These are phyloP conservation scores for Danio tinwini DNA, from an alignment of 2,797 vertebrate species.

Conservation along the genomic window DNA sequence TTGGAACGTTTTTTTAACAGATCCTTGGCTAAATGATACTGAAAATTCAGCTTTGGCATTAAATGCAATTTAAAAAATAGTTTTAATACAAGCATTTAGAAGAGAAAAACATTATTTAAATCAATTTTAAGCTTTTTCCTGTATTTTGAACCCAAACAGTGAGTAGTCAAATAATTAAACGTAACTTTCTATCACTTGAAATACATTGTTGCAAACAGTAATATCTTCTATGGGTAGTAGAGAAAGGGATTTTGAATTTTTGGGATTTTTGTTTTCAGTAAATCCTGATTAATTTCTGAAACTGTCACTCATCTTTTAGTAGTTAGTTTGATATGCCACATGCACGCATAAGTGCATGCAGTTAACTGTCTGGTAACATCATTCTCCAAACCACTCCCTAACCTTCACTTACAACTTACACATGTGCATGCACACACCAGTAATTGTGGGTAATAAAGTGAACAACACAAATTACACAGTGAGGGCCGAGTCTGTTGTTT, in stretches of 20 bases:
- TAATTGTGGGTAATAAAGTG: constrained; percentile 74
- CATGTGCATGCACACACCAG: constrained; percentile 51
- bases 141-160: no score
- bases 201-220: no score
- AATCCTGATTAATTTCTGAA: neutral
- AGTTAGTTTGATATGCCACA: constrained; percentile 70
- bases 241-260: no score
- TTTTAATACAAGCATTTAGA: no score
- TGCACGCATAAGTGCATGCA: constrained; percentile 59
- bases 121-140: no score
- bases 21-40: neutral
- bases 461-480: constrained; percentile 70
- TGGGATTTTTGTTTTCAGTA: no score
- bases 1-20: neutral
- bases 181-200: neutral
- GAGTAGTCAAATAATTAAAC: neutral
- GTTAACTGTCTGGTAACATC: constrained; percentile 66
- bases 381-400: constrained; percentile 67
- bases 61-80: no score
- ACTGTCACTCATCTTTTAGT: constrained; percentile 47
- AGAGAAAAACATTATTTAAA: no score
- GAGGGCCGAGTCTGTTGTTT: constrained; percentile 75
- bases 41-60: no score
- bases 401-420: constrained; percentile 54
- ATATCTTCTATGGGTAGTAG: no score